Percentiles rank a stretch among this genome's conserved stretches.
phyloP scores from a whole-genome alignment of 2,797 vertebrate species.

The Coendou prehensilis region DNA sequence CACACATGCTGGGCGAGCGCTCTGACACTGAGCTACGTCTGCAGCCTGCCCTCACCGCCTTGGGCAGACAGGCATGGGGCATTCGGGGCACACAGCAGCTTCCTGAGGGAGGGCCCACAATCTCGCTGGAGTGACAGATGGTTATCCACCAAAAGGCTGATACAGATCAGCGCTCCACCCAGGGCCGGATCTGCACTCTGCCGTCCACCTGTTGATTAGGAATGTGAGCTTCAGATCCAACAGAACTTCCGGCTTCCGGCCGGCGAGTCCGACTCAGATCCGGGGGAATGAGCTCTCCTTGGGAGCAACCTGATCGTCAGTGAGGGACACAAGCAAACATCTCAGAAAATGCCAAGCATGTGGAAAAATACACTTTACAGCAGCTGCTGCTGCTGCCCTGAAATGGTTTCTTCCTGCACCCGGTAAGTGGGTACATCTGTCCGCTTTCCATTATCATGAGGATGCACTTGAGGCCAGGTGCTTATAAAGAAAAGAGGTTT shows the following conservation, averaged over 20 bases:
- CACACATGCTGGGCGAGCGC: no score
- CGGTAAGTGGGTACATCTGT: not conserved
- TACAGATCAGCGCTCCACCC: not conserved
- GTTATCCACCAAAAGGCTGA: not conserved
- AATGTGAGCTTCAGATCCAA: slow-evolving; percentile 56
- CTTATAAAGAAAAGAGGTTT: not conserved
- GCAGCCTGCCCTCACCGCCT: not conserved
- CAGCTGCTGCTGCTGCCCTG: not conserved
- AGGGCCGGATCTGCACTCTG: not conserved
- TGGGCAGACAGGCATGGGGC: not conserved
- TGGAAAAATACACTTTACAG: not conserved
- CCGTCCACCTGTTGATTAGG: not conserved
- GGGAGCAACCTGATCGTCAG: not conserved
- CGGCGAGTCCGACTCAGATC: not conserved
- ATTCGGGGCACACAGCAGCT: not conserved
- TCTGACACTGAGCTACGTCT: not conserved
- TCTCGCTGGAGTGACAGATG: not conserved
- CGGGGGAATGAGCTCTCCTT: not conserved
- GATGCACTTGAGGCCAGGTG: not conserved
- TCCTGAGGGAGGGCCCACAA: not conserved
- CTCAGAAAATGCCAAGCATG: not conserved
- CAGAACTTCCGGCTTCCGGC: slow-evolving; percentile 44
- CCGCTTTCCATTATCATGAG: not conserved
- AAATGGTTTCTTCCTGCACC: not conserved
- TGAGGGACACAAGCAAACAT: not conserved